phyloP scores from a whole-genome alignment of 2,888 invertebrate species.

The Rhopalosiphum nymphaeae region DNA sequence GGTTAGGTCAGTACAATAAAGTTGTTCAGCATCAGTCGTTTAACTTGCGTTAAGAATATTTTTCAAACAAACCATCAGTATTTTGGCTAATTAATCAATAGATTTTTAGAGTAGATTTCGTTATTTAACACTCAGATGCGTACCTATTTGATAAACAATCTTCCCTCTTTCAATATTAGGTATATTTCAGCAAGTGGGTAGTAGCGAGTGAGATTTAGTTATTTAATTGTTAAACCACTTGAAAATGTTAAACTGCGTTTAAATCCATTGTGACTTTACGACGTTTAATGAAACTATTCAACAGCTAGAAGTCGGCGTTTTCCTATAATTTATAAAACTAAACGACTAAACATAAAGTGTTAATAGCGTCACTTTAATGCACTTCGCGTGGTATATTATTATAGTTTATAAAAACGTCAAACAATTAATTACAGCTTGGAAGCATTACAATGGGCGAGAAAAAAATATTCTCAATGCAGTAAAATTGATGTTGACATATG shows the following conservation, averaged over 20 bases:
- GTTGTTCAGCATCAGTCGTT: neutral
- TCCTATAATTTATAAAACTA: slow-evolving; percentile 1
- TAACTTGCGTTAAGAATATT: neutral
- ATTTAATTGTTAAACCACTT: slow-evolving; percentile 9
- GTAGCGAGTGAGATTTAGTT: slow-evolving; percentile 16
- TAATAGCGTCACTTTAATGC: neutral
- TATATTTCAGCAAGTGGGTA: neutral
- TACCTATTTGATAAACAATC: neutral
- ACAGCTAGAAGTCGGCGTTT: neutral
- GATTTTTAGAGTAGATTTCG: neutral
- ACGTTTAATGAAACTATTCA: slow-evolving; percentile 38
- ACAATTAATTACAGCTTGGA: neutral
- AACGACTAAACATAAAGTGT: slow-evolving; percentile 14
- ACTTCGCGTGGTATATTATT: neutral
- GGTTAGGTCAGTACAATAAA: neutral
- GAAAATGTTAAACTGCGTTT: neutral
- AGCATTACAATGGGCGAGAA: neutral
- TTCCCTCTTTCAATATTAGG: neutral
- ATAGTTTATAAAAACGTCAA: neutral
- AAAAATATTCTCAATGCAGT: neutral
- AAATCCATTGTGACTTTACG: neutral
- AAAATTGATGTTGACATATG: neutral
- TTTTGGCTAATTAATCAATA: neutral
- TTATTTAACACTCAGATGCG: neutral
- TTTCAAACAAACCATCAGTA: neutral